Evolutionary conservation across 2,888 invertebrate genomes (phyloP).

Genomic region (Aquatica leii): DNA sequence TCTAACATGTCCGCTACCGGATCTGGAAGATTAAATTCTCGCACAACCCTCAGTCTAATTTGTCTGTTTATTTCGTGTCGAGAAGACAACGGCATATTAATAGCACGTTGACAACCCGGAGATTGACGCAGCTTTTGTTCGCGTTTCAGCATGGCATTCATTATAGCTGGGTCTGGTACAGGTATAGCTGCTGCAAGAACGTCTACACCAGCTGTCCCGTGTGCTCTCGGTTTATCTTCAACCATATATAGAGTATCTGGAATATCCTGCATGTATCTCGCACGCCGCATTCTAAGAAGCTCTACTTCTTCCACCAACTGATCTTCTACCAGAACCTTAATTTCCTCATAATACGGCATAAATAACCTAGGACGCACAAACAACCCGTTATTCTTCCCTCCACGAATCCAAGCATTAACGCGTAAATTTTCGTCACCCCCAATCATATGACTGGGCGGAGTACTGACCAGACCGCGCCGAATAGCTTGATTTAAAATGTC

Average conservation of each 20-base stretch:
- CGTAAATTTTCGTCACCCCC: constrained; percentile 76
- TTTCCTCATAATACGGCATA: constrained; percentile 94
- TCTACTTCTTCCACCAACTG: constrained; percentile 82
- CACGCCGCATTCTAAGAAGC: constrained; percentile 67
- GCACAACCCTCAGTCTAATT: constrained; percentile 87
- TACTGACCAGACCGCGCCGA: constrained; percentile 79
- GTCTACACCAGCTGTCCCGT: constrained; percentile 67
- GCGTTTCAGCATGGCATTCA: constrained; percentile 83
- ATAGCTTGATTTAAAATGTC: constrained; percentile 76
- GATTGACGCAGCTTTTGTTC: constrained; percentile 83
- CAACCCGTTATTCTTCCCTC: constrained; percentile 75
- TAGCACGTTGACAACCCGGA: constrained; percentile 81
- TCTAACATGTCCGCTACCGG: constrained; percentile 81
- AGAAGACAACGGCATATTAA: constrained; percentile 77
- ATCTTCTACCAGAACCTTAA: constrained; percentile 88
- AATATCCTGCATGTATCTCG: constrained; percentile 80
- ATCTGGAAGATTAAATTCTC: constrained; percentile 94
- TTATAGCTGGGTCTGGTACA: constrained; percentile 79
- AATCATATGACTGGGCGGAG: constrained; percentile 86
- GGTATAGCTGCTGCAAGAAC: constrained; percentile 72
- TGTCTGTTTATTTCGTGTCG: constrained; percentile 78
- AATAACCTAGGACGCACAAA: constrained; percentile 88
- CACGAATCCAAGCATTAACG: constrained; percentile 82
- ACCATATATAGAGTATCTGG: constrained; percentile 95
- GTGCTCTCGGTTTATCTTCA: constrained; percentile 65